Evolutionary conservation across 2,888 invertebrate species (phyloP), one percentile per base, ranked within the genome.

Genomic region (Magallana nippona): DNA sequence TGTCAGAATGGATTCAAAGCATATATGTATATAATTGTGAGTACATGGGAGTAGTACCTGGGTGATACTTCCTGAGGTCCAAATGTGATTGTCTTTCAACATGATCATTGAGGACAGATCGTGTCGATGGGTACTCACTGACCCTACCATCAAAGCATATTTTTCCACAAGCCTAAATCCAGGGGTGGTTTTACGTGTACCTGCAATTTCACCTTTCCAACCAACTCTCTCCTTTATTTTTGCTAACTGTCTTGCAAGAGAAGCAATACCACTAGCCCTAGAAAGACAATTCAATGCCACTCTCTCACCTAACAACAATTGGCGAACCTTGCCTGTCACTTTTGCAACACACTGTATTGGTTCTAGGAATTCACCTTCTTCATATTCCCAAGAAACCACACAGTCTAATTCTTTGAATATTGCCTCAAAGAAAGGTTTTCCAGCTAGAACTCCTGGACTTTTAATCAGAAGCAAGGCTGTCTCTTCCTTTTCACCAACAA

Each of bases 61-160:
- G 27, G 91, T 88, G 10, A 94, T 92, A 82, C 92, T 93, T 10
- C 94, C 94, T 32, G 93, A 93, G 1, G 94, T 91, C 92, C 93
- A 92, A 32, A 95, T 93, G 88, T 95, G 95, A 87, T 95, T 95
- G 86, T 95, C 95, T 88, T 95, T 95, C 81, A 95, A 88, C 94
- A 95, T 95, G 2, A 95, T 92, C 94, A 95, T 94, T 13, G 93
- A 92, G 0, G 94, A 94, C 78, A 95, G 87, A 86, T 94, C 94
- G 84, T 94, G 93, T 17, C 95, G 89, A 89, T 95, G 95, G 0
- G 93, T 93, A 15, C 93, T 92, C 15, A 93, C 91, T 0, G 95
- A 95, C 0, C 94, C 95, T 1, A 95, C 93, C 3, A 94, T 82
- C 55, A 95, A 87, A 1, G 94, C 92, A 89, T 95, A 95, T 86